phyloP scores from a whole-genome alignment of 37 sponge, comb jelly and placozoan species.

The Corticium candelabrum region DNA sequence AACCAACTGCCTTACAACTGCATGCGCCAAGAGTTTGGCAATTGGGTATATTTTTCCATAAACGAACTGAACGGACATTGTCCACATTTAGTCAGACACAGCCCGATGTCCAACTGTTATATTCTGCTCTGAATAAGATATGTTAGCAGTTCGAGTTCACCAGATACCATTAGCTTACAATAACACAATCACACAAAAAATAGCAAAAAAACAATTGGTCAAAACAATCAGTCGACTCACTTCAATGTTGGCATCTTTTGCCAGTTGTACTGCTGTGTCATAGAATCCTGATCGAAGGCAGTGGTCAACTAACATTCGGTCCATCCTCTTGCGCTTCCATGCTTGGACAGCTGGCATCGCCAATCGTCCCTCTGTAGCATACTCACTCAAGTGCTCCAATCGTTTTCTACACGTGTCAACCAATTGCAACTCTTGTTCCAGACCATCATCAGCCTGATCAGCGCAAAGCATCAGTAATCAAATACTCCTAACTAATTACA shows the following conservation, averaged over 20 bases:
- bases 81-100: too few species aligned
- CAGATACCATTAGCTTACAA: neutral
- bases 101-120: too few species aligned
- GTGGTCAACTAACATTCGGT: constrained; percentile 86
- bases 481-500: too few species aligned
- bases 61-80: too few species aligned
- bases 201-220: neutral
- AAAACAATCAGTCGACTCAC: constrained; percentile 20
- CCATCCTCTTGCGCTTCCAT: constrained; percentile 28
- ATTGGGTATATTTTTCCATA: too few species aligned
- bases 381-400: constrained; percentile 12
- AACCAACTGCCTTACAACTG: too few species aligned
- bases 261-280: constrained; percentile 49
- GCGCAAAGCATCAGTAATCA: constrained; percentile 37
- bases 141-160: too few species aligned
- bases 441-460: constrained; percentile 24
- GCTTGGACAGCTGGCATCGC: neutral
- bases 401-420: neutral
- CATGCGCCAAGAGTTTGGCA: too few species aligned
- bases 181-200: neutral
- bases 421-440: constrained; percentile 48
- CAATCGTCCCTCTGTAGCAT: too few species aligned
- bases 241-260: constrained; percentile 56
- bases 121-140: too few species aligned
- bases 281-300: constrained; percentile 74